A percentile compares a stretch with the other conserved stretches of the same genome.
Evolutionary conservation across 2,888 invertebrate species (phyloP).

Genomic region (Onthophagus sagittarius): DNA sequence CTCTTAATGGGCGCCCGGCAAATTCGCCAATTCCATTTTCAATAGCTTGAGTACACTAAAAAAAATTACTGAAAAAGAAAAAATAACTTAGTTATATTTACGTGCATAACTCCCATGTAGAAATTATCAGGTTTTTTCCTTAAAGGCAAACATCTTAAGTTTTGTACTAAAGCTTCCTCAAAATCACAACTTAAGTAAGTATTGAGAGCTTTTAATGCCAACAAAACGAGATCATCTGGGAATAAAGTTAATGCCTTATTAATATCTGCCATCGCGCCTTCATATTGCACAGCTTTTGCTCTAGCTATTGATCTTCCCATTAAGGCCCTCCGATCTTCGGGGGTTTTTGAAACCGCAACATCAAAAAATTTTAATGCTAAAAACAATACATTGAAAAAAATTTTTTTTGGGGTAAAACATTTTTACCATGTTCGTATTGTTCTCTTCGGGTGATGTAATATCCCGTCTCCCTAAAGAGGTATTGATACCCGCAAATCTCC

Average conservation of each 20-base stretch:
- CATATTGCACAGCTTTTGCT: constrained; percentile 55
- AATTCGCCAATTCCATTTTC: constrained; percentile 45
- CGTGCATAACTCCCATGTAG: constrained; percentile 45
- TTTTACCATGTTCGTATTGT: constrained; percentile 41
- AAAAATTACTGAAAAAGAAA: neutral
- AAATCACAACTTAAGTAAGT: constrained; percentile 45
- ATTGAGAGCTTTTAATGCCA: constrained; percentile 42
- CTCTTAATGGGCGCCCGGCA: constrained; percentile 44
- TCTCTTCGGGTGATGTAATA: constrained; percentile 41
- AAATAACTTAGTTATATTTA: constrained; percentile 24
- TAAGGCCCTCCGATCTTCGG: constrained; percentile 52
- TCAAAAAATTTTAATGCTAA: constrained; percentile 41
- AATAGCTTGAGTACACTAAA: constrained; percentile 45
- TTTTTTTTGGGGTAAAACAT: neutral
- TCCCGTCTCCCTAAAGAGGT: constrained; percentile 41
- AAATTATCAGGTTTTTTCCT: constrained; percentile 46
- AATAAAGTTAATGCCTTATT: constrained; percentile 46
- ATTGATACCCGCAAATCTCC: constrained; percentile 39
- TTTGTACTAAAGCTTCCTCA: constrained; percentile 44
- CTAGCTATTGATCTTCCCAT: constrained; percentile 54
- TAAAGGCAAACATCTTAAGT: constrained; percentile 34
- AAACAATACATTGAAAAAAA: constrained; percentile 14
- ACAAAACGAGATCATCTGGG: constrained; percentile 38
- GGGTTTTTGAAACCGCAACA: constrained; percentile 39
- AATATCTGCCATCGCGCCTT: constrained; percentile 54